Conservation (phyloP, 2,797 vertebrate genomes). For the Echeneis naucrates region DNA sequence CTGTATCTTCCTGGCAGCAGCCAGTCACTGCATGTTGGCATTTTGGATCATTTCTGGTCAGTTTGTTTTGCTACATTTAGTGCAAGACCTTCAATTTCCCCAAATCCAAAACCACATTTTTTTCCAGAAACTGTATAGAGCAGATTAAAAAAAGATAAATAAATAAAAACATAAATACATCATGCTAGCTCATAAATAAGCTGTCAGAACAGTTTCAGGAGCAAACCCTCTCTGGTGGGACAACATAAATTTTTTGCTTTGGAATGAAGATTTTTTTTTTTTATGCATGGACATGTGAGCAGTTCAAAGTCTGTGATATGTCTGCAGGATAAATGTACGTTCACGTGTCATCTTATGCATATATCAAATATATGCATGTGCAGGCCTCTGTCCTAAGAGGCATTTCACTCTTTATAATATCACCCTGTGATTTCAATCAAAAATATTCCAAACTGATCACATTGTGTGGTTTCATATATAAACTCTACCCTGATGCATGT, state of each 20-base stretch:
- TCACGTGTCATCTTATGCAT: constrained; percentile 36
- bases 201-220: constrained; percentile 60
- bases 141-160: constrained; percentile 70
- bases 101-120: constrained; percentile 55
- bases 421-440: constrained; percentile 19
- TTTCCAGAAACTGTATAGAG: constrained; percentile 61
- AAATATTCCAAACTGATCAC: constrained; percentile 38
- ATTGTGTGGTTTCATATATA: constrained; percentile 39
- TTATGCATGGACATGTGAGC: constrained; percentile 40
- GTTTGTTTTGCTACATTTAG: constrained; percentile 77
- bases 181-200: constrained; percentile 65
- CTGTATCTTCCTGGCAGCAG: constrained; percentile 64
- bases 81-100: constrained; percentile 70
- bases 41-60: constrained; percentile 61
- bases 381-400: constrained; percentile 19
- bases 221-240: constrained; percentile 49
- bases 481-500: constrained; percentile 44
- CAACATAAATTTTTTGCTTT: constrained; percentile 48
- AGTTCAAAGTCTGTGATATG: constrained; percentile 71
- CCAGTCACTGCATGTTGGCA: constrained; percentile 74
- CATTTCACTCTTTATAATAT: constrained; percentile 36
- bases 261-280: constrained; percentile 45
- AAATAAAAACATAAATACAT: constrained; percentile 80
- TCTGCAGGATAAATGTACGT: constrained; percentile 39
- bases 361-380: constrained; percentile 49